Conservation (phyloP, 2,797 vertebrate species). For the Chelonia mydas region DNA sequence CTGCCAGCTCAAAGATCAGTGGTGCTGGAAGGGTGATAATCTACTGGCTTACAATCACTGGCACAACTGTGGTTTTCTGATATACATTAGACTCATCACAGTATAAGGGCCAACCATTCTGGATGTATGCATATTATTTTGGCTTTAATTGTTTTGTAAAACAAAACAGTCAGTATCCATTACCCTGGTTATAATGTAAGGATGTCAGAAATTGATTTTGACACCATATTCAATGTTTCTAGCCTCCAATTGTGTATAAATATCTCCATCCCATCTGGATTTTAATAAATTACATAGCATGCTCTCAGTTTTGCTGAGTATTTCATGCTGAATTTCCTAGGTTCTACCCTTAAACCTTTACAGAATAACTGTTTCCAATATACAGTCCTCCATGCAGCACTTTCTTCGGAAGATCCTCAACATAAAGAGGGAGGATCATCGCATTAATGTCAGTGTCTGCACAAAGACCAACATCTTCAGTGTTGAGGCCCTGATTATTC, state of each 20-base stretch:
- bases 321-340: background rate
- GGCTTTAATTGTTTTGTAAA: background rate
- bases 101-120: background rate
- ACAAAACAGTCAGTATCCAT: background rate
- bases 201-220: background rate
- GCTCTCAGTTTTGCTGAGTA: background rate
- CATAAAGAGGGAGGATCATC: too few relatives aligned
- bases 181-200: background rate
- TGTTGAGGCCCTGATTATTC: too few relatives aligned
- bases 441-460: too few relatives aligned
- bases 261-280: accelerated
- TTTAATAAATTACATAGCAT: background rate
- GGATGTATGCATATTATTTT: background rate
- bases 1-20: background rate
- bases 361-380: background rate
- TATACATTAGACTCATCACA: background rate
- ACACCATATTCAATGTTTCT: background rate
- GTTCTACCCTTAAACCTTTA: background rate
- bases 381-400: background rate
- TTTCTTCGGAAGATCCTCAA: too few relatives aligned
- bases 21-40: background rate
- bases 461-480: too few relatives aligned
- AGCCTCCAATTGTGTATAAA: background rate
- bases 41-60: background rate
- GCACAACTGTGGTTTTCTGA: background rate